Evolutionary conservation across 2,797 vertebrate species (phyloP).

Genomic region (Brachymystax lenok): DNA sequence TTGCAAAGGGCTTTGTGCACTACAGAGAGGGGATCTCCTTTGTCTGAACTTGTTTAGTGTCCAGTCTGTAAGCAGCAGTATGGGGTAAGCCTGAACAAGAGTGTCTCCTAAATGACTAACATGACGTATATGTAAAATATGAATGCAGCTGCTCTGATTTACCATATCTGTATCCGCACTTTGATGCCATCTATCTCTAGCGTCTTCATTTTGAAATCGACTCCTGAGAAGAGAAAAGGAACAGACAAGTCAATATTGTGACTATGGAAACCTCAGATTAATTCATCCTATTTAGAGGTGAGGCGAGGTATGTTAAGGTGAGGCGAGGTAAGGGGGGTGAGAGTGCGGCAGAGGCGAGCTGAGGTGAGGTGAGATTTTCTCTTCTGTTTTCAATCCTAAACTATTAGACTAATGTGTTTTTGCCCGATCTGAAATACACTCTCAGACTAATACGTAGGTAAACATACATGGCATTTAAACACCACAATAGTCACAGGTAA

Average conservation of each 20-base stretch:
- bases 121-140: too few relatives aligned
- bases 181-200: slow-evolving; percentile 96
- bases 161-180: slow-evolving; percentile 99
- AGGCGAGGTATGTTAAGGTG: background rate
- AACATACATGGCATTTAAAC: slow-evolving; percentile 28
- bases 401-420: too few relatives aligned
- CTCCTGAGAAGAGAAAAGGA: slow-evolving; percentile 74
- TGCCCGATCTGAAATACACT: slow-evolving; percentile 7
- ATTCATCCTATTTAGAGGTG: too few relatives aligned
- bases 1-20: too few relatives aligned
- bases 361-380: too few relatives aligned
- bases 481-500: slow-evolving; percentile 53
- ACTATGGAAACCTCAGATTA: too few relatives aligned
- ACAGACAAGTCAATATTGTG: background rate
- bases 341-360: background rate
- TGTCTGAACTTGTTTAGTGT: background rate
- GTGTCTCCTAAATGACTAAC: too few relatives aligned
- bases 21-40: background rate
- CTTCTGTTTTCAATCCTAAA: too few relatives aligned
- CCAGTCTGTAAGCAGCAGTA: background rate
- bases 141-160: slow-evolving; percentile 57
- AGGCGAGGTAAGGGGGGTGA: too few relatives aligned
- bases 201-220: slow-evolving; percentile 99
- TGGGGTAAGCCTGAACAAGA: background rate
- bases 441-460: slow-evolving; percentile 28